Evolutionary conservation across 2,888 invertebrate species (phyloP).

Genomic region (Temnothorax unifasciatus): DNA sequence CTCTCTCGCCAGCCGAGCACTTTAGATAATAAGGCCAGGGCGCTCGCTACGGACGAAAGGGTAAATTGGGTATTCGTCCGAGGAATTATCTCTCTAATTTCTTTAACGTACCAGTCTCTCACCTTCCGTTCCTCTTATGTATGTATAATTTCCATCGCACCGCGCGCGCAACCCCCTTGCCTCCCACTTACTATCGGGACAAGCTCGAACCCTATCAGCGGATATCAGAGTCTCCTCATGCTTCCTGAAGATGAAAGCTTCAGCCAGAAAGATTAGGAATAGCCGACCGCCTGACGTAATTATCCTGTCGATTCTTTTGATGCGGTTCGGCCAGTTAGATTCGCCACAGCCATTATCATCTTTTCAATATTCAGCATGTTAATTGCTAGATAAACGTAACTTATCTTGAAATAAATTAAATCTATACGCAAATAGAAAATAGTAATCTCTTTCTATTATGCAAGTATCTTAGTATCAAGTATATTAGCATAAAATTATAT

Average conservation of each 20-base stretch:
- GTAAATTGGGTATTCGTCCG: conserved; percentile 86
- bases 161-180: conserved; percentile 34
- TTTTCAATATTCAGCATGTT: conserved; percentile 20
- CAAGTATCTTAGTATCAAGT: not conserved
- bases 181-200: conserved; percentile 55
- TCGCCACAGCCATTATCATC: not conserved
- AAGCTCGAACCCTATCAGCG: conserved; percentile 61
- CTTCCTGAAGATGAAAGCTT: conserved; percentile 70
- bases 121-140: conserved; percentile 76
- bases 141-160: conserved; percentile 73
- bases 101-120: conserved; percentile 88
- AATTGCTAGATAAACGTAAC: not conserved
- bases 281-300: conserved; percentile 47
- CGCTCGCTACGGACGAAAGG: conserved; percentile 82
- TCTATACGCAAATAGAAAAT: not conserved
- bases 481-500: not conserved
- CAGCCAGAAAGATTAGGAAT: conserved; percentile 42
- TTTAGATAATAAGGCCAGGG: conserved; percentile 86
- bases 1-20: conserved; percentile 82
- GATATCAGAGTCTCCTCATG: conserved; percentile 47
- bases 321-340: conserved; percentile 48
- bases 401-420: not conserved
- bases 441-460: not conserved
- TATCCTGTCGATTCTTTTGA: conserved; percentile 55
- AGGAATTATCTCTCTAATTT: conserved; percentile 87